A percentile compares a stretch with the other conserved stretches of the same genome.
Conservation (phyloP, 2,113 vertebrate species). For the Malurus melanocephalus region DNA sequence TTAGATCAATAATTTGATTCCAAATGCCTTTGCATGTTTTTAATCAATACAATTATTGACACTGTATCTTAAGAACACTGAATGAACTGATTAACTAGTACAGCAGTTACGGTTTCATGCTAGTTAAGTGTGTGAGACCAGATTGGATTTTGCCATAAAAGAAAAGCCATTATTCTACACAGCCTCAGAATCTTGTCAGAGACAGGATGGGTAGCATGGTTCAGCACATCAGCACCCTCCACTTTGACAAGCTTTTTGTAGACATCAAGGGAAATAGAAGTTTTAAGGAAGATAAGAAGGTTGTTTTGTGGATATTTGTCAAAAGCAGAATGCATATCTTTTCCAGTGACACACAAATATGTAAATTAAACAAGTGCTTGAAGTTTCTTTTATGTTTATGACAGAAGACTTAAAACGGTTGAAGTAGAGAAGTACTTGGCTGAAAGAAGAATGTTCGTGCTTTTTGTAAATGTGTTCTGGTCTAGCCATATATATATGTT, state of each 20-base stretch:
- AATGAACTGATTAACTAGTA: background rate
- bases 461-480: background rate
- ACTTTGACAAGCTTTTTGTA: constrained; percentile 12
- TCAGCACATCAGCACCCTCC: background rate
- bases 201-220: background rate
- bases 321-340: background rate
- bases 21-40: background rate
- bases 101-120: background rate
- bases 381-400: background rate
- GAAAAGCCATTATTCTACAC: background rate
- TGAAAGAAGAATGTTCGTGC: background rate
- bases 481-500: background rate
- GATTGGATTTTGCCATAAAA: background rate
- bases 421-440: background rate
- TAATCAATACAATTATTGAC: background rate
- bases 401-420: background rate
- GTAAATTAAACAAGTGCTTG: constrained; percentile 15
- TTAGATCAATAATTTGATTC: background rate
- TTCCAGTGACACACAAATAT: background rate
- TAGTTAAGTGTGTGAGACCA: background rate
- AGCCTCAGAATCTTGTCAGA: background rate
- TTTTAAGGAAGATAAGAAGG: background rate
- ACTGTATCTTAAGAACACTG: background rate
- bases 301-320: constrained; percentile 22
- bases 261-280: background rate